Evolutionary conservation across 2,113 vertebrate species (phyloP).

Genomic region (Scatophagus argus): DNA sequence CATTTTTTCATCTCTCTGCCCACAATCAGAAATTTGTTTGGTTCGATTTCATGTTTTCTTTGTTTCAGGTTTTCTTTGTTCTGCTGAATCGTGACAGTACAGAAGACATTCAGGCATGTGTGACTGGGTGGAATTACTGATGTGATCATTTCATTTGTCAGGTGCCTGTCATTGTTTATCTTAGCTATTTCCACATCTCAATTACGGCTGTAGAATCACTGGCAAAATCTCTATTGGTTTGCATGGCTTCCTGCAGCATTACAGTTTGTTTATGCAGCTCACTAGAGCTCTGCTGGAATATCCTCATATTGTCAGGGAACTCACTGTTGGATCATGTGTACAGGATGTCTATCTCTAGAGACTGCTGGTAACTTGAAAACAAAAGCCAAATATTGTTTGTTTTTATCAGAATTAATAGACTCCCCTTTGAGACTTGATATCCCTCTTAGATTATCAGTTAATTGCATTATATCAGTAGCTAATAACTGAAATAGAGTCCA

Average conservation of each 20-base stretch:
- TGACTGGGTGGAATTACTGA: not conserved
- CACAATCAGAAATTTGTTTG: not conserved
- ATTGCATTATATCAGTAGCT: not conserved
- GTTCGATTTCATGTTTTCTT: not conserved
- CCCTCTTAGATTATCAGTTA: not conserved
- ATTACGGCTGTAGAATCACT: constrained; percentile 22
- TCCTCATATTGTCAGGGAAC: constrained; percentile 42
- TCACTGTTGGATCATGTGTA: constrained; percentile 19
- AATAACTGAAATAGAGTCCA: constrained; percentile 11
- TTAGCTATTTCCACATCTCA: constrained; percentile 24
- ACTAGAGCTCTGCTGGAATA: constrained; percentile 49
- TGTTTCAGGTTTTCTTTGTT: not conserved
- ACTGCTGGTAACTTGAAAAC: constrained; percentile 37
- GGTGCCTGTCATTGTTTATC: constrained; percentile 40
- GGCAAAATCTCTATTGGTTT: constrained; percentile 35
- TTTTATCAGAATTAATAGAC: constrained; percentile 45
- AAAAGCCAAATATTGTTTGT: constrained; percentile 41
- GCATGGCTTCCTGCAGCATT: not conserved
- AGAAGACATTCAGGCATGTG: not conserved
- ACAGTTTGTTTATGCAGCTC: constrained; percentile 54
- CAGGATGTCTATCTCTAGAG: constrained; percentile 51
- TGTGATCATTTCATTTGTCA: constrained; percentile 12
- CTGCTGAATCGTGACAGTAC: not conserved
- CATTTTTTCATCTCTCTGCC: not conserved
- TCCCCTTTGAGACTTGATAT: constrained; percentile 22